These are phyloP conservation scores for Rhagonycha lutea DNA, from an alignment of 2,888 invertebrate genomes.

Conservation along the genomic window DNA sequence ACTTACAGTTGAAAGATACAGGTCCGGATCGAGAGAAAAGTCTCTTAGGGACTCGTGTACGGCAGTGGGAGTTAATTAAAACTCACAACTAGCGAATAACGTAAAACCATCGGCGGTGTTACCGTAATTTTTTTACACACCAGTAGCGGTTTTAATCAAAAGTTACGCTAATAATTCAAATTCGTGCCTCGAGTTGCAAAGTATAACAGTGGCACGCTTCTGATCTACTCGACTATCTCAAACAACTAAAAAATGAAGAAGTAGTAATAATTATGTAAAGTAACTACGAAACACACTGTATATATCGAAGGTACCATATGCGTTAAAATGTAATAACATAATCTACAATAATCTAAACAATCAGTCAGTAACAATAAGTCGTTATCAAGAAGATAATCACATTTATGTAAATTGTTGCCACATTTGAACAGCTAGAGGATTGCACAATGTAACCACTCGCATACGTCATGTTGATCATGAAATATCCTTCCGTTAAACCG, in stretches of 20 bases:
- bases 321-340: constrained; percentile 10
- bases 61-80: not conserved
- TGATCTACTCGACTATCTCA: not conserved
- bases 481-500: constrained; percentile 66
- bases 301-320: not conserved
- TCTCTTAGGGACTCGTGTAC: not conserved
- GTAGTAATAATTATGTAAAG: not conserved
- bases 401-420: constrained; percentile 48
- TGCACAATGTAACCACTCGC: constrained; percentile 52
- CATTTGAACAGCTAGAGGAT: constrained; percentile 36
- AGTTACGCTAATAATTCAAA: not conserved
- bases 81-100: not conserved
- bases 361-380: constrained; percentile 50
- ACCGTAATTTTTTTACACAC: too few species aligned
- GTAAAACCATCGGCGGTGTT: not conserved
- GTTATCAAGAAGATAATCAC: constrained; percentile 49
- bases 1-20: not conserved
- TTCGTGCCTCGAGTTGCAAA: not conserved
- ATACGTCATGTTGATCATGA: constrained; percentile 65
- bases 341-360: constrained; percentile 33
- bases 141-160: not conserved
- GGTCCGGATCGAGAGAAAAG: not conserved
- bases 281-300: not conserved
- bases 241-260: not conserved
- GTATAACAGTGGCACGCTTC: not conserved